A percentile compares a stretch with the other conserved stretches of the same genome.
Evolutionary conservation across 2,113 vertebrate species (phyloP).

Genomic region (Mobula hypostoma): DNA sequence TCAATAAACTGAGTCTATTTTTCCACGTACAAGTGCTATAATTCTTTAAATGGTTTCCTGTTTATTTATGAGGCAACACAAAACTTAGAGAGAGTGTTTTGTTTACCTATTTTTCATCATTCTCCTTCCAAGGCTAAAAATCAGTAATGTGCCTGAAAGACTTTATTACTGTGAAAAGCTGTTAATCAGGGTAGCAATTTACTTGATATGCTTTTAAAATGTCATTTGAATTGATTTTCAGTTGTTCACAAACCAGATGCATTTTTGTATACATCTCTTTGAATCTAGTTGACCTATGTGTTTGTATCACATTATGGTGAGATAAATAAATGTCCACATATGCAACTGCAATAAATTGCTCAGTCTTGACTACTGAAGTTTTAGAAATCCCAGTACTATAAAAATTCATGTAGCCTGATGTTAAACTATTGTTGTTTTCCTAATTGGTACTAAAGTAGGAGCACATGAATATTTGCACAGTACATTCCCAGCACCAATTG

Average conservation of each 20-base stretch:
- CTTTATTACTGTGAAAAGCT: neutral
- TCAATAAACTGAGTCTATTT: conserved; percentile 10
- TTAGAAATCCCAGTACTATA: neutral
- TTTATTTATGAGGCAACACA: neutral
- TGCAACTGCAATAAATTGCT: neutral
- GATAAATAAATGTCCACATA: neutral
- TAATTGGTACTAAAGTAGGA: neutral
- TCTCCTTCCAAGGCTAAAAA: neutral
- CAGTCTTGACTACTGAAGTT: neutral
- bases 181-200: neutral
- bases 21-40: neutral
- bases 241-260: neutral
- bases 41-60: neutral
- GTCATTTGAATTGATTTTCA: neutral
- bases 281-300: neutral
- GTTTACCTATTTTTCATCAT: neutral
- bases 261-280: neutral
- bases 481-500: neutral
- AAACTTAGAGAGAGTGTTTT: neutral
- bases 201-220: neutral
- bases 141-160: neutral
- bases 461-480: neutral
- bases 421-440: neutral
- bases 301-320: neutral
- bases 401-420: neutral